Evolutionary conservation across 2,797 vertebrate genomes (phyloP).

Genomic region (Sebastes goodei): DNA sequence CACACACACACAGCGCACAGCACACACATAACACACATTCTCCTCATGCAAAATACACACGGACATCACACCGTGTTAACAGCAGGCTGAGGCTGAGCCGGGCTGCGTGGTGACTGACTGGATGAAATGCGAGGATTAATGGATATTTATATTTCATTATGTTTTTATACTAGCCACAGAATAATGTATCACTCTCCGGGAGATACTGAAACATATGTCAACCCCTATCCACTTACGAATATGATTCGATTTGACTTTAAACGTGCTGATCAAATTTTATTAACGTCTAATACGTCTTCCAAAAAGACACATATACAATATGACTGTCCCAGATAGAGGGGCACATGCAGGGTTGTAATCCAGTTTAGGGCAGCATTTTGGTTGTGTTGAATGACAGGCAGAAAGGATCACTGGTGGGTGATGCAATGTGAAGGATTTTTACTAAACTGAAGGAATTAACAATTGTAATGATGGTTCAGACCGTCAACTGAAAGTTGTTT

Average conservation of each 20-base stretch:
- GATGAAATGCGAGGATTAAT: constrained; percentile 96
- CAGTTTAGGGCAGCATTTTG: constrained; percentile 75
- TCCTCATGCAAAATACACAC: constrained; percentile 57
- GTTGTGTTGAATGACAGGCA: constrained; percentile 49
- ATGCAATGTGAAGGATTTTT: constrained; percentile 64
- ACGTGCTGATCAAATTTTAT: constrained; percentile 96
- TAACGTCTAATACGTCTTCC: constrained; percentile 90
- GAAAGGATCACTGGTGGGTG: constrained; percentile 66
- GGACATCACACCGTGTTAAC: constrained; percentile 79
- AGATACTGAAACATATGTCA: constrained; percentile 99
- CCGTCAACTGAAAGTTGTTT: not conserved
- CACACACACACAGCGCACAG: not conserved
- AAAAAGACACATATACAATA: constrained; percentile 86
- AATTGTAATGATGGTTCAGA: not conserved
- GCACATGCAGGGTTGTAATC: constrained; percentile 77
- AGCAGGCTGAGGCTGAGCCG: constrained; percentile 85
- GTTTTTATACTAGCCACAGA: constrained; percentile 91
- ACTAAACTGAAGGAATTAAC: not conserved
- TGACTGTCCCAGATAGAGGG: constrained; percentile 79
- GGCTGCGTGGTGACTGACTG: constrained; percentile 85
- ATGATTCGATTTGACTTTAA: constrained; percentile 97
- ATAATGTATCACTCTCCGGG: constrained; percentile 90
- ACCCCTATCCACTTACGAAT: constrained; percentile 91
- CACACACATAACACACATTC: constrained; percentile 31
- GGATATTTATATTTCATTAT: constrained; percentile 99